Evolutionary conservation across 2,888 invertebrate genomes (phyloP), one percentile per base, ranked within the genome.

Genomic region (Aleiodes testaceus): DNA sequence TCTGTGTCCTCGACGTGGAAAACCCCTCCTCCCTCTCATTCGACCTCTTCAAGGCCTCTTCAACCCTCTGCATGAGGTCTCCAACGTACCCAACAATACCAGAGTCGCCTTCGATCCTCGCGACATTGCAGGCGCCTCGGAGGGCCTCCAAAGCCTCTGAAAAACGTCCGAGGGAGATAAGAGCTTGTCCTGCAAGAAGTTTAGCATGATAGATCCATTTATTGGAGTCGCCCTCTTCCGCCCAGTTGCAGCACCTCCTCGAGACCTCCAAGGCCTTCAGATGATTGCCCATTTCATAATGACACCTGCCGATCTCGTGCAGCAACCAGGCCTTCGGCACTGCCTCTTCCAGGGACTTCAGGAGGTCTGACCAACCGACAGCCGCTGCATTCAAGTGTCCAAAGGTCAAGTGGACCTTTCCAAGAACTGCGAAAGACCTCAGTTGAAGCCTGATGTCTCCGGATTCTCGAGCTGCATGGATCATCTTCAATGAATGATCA

Each of bases 381-480:
- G 81, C 81, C 0, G 82, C 79, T 0, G 83, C 85, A 4, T 80
- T 72, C 18, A 85, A 22, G 70, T 85, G 83, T 0, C 82, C 79
- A 20, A 84, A 85, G 44, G 75, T 80, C 18, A 86, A 69, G 22
- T 86, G 86, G 12, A 85, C 83, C 66, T 78, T 81, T 2, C 85
- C 86, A 11, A 86, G 16, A 1, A 80, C 82, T 12, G 79, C 77
- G 3, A 85, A 68, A 0, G 84, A 78, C 11, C 78, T 66, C 9
- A 77, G 75, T 26, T 77, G 45, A 12, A 79, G 74, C 1, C 74
- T 67, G 3, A 66, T 52, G 18, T 84, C 76, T 0, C 69, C 75
- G 0, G 75, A 78, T 14, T 69, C 71, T 66, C 76, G 79, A 5
- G 85, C 80, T 2, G 79, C 30, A 12, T 78, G 72, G 1, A 85